These are phyloP conservation scores for Nesoenas mayeri DNA, from an alignment of 2,113 vertebrate genomes.

Conservation along the genomic window DNA sequence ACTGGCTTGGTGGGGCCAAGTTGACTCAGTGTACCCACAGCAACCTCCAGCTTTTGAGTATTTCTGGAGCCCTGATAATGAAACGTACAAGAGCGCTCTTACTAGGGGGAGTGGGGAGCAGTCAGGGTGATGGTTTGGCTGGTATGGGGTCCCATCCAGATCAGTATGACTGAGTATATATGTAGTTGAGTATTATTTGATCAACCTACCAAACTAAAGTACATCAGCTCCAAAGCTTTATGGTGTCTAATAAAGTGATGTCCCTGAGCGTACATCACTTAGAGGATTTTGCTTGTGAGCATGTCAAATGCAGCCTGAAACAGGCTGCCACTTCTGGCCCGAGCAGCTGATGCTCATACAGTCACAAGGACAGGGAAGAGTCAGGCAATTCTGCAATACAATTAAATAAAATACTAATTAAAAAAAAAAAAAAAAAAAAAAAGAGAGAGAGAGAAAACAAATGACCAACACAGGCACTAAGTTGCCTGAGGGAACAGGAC, in stretches of 20 bases:
- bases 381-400: not conserved
- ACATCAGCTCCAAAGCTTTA: not conserved
- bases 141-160: not conserved
- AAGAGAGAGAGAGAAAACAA: not conserved
- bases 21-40: not conserved
- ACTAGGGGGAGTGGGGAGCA: rapidly evolving
- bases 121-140: not conserved
- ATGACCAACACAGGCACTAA: not conserved
- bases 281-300: not conserved
- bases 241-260: not conserved
- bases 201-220: not conserved
- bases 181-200: not conserved
- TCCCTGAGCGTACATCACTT: not conserved
- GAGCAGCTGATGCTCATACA: not conserved
- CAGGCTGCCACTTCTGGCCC: not conserved
- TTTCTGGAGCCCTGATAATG: not conserved
- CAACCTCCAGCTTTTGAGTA: not conserved
- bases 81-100: not conserved
- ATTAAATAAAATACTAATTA: not conserved
- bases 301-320: not conserved
- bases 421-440: not conserved
- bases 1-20: not conserved
- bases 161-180: not conserved
- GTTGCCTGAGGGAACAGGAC: not conserved
- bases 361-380: not conserved